Conservation (phyloP, 2,797 vertebrate genomes). For the Neomorphus geoffroyi region DNA sequence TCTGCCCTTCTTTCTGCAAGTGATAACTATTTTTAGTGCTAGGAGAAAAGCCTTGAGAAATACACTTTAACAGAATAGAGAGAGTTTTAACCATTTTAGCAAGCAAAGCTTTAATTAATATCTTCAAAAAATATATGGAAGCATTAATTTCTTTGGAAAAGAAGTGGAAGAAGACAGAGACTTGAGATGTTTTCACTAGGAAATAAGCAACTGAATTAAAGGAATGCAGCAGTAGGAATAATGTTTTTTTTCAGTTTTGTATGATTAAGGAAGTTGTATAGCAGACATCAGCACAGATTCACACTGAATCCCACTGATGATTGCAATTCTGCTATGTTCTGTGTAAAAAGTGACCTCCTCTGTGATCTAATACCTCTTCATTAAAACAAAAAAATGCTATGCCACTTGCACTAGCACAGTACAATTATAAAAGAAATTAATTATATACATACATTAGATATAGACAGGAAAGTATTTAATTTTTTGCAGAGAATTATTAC, state of each 20-base stretch:
- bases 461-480: slow-evolving; percentile 34
- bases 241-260: background rate
- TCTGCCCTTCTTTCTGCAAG: background rate
- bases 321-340: slow-evolving; percentile 16
- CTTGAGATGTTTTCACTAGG: background rate
- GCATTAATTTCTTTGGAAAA: slow-evolving; percentile 46
- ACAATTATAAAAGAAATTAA: slow-evolving; percentile 48
- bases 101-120: background rate
- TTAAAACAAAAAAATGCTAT: slow-evolving; percentile 49
- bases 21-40: background rate
- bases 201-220: background rate
- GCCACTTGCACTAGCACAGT: background rate
- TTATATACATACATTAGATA: slow-evolving; percentile 28
- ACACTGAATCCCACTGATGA: slow-evolving; percentile 18
- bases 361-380: slow-evolving; percentile 58
- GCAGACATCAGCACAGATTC: slow-evolving; percentile 14
- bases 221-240: background rate
- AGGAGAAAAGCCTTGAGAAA: background rate
- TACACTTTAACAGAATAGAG: background rate
- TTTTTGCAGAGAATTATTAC: slow-evolving; percentile 37
- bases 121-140: background rate
- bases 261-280: slow-evolving; percentile 1
- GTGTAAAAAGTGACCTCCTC: slow-evolving; percentile 24
- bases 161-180: background rate
- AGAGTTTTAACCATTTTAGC: background rate